Evolutionary conservation across 1,140 invertebrate genomes (phyloP).

Genomic region (Caenorhabditis latens): DNA sequence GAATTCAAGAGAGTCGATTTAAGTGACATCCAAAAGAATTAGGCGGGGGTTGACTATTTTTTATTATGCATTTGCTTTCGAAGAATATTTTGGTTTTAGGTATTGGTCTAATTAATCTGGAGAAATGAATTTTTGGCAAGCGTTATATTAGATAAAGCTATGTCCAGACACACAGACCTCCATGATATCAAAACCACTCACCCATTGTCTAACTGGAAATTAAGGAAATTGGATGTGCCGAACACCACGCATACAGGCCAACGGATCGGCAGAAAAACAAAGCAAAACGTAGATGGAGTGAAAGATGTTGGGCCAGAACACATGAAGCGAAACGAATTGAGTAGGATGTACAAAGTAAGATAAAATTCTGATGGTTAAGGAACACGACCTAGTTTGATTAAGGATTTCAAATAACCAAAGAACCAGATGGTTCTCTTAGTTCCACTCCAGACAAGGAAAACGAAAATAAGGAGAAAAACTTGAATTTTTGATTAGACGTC

Average conservation of each 20-base stretch:
- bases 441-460: not conserved
- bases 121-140: not conserved
- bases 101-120: too few relatives aligned
- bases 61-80: too few relatives aligned
- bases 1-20: too few relatives aligned
- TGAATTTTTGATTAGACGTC: conserved; percentile 5
- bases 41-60: too few relatives aligned
- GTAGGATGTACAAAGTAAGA: not conserved
- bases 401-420: conserved; percentile 2
- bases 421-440: not conserved
- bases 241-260: not conserved
- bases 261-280: not conserved
- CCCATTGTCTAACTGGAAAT: not conserved
- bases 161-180: not conserved
- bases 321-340: conserved; percentile 6
- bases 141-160: not conserved
- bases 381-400: not conserved
- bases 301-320: not conserved
- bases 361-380: conserved; percentile 19
- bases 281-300: not conserved
- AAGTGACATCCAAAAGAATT: too few relatives aligned
- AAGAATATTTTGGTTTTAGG: too few relatives aligned
- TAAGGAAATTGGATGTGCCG: not conserved
- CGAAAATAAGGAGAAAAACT: conserved; percentile 4
- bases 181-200: not conserved